These are phyloP conservation scores for Lutjanus argentimaculatus DNA, from an alignment of 2,797 vertebrate species.

Conservation along the genomic window DNA sequence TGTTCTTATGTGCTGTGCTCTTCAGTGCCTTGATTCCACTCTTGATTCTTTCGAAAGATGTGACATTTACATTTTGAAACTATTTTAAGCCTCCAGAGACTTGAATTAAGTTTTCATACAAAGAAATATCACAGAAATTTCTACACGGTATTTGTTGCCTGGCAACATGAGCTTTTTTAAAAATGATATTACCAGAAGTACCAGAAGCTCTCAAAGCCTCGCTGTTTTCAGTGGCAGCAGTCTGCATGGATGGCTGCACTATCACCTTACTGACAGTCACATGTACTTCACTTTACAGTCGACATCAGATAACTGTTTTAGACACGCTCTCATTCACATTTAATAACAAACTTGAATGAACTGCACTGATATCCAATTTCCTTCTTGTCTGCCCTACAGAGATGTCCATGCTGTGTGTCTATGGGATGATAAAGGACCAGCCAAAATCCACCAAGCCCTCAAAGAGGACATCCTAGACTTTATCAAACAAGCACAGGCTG, in stretches of 20 bases:
- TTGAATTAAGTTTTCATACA: neutral
- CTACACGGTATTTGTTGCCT: conserved; percentile 12
- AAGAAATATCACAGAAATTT: neutral
- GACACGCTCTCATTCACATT: neutral
- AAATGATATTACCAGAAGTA: neutral
- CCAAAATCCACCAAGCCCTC: conserved; percentile 98
- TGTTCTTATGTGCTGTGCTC: neutral
- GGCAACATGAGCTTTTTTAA: neutral
- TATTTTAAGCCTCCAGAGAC: conserved; percentile 1
- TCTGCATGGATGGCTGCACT: neutral
- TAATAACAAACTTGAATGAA: neutral
- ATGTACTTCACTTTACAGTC: neutral
- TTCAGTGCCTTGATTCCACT: neutral
- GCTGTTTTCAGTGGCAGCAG: neutral
- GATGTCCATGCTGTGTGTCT: conserved; percentile 98
- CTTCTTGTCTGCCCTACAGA: conserved; percentile 74
- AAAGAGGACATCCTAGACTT: conserved; percentile 99
- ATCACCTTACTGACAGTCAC: neutral
- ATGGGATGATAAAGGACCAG: conserved; percentile 99
- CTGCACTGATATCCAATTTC: neutral
- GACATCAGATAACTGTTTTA: neutral
- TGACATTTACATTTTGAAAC: neutral
- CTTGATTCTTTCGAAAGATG: neutral
- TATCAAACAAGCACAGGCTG: conserved; percentile 97
- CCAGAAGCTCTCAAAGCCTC: neutral